Evolutionary conservation across 2,113 vertebrate species (phyloP), one percentile per base, ranked within the genome.

Genomic region (Sinocyclocheilus anophthalmus): DNA sequence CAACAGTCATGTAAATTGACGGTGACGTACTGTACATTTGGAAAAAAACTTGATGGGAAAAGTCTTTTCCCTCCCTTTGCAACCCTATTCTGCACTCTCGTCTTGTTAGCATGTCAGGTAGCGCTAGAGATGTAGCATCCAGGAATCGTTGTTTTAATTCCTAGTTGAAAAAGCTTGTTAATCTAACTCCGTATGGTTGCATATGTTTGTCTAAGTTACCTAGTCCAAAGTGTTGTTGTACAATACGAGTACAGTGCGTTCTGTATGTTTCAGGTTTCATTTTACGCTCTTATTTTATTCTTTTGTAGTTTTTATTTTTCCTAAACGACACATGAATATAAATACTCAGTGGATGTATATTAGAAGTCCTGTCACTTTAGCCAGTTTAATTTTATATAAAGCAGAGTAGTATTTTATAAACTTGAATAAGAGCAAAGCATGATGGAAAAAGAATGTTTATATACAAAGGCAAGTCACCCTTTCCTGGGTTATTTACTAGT

Each of bases 101-200:
- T 80, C 67, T 78, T 80, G 39, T 86, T 94, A 94, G 94, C 95
- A 95, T 94, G 93, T 94, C 93, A 93, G 93, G 93, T 94, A 95
- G 93, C 93, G 91, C 92, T 95, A 94, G 94, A 93, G 93, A 92
- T 94, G 95, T 95, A 95, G 94, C 94, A 94, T 94, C 92, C 83
- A 91, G 91, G 92, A 93, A 91, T 86, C 12, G 84, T 92, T 73
- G 70, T 92, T 90, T 86, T 84, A 61, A 63, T 83, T 91, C 91
- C 87, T 92, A 78, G 91, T 94, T 83, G 39, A 67, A 81, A 86
- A 91, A 90, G 91, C 92, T 93, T 92, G 92, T 94, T 90, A 90
- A 92, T 86, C 85, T 91, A 91, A 78, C 22, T 93, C 88, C 91
- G 85, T 85, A 85, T 81, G 81, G 85, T 90, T 75, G 83, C 79